phyloP scores from a whole-genome alignment of 2,113 vertebrate genomes.

The Struthidea cinerea region DNA sequence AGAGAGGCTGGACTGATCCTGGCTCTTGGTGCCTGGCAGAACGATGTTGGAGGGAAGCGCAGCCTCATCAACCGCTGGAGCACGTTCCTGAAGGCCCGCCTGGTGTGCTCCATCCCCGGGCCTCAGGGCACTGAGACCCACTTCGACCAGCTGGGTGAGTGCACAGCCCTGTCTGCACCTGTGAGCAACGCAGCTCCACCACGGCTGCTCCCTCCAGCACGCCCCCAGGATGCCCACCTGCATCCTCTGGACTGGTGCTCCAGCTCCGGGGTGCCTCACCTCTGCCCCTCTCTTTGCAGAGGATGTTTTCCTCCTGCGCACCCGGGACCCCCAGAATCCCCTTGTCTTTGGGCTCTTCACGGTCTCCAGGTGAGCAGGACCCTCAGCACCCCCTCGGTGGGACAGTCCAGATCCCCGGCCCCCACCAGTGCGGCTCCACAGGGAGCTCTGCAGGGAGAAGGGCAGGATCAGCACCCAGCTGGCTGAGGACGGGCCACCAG shows the following conservation, averaged over 20 bases:
- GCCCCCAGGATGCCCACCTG: accelerated
- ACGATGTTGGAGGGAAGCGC: constrained; percentile 80
- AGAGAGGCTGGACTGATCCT: neutral
- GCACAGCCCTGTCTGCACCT: neutral
- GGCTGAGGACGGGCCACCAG: neutral
- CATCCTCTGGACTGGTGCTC: neutral
- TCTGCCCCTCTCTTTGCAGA: constrained; percentile 58
- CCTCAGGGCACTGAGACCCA: constrained; percentile 79
- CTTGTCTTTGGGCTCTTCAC: constrained; percentile 83
- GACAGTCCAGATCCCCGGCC: no score
- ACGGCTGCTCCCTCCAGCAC: accelerated
- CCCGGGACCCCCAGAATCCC: constrained; percentile 80
- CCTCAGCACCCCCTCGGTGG: neutral
- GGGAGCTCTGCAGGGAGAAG: neutral
- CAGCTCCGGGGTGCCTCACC: neutral
- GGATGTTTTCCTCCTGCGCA: constrained; percentile 83
- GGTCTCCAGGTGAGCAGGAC: constrained; percentile 76
- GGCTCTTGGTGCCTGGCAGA: constrained; percentile 65
- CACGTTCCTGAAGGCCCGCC: constrained; percentile 85
- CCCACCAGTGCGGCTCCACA: neutral
- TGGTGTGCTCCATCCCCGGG: constrained; percentile 81
- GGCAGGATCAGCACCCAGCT: neutral
- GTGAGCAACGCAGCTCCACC: accelerated
- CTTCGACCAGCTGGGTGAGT: constrained; percentile 81
- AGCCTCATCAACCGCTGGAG: constrained; percentile 89